Evolutionary conservation across 1,140 invertebrate species (phyloP), one percentile per base, ranked within the genome.

Genomic region (Drosophila micromelanica): DNA sequence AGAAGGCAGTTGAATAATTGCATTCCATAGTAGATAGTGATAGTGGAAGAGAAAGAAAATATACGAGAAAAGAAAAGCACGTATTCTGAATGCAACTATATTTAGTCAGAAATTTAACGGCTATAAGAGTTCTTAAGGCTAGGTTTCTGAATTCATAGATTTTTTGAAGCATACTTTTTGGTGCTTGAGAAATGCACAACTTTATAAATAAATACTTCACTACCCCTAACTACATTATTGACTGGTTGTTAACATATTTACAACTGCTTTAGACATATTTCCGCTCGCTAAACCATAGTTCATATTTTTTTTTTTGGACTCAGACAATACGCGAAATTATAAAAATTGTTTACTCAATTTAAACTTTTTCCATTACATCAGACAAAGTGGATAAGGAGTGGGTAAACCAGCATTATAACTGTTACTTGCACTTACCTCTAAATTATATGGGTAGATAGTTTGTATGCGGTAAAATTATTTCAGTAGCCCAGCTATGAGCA

Each of bases 1-100:
- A 62, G 62, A 45, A 72, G 72, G 65, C 72, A 86, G 61, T 77
- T 85, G 82, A 85, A 86, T 85, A 85, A 85, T 85, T 81, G 82
- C 81, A 81, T 87, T 85, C 65, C 76, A 62, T 49, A 56, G 60
- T 59, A 55, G 60, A 60, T 65, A 60, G 32, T 40, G 20, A 11
- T 63, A 30, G 40, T 12, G 5, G 9, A 43, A 27, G 23, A 20
- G 48, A 32, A n/a, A 11, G 17, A 20, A 38, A 35, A 20, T 17
- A 20, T 2, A 5, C 15, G 9, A 17, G 3, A 51, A 9, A 32
- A 40, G n/a, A 48, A 6, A 9, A 30, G 23, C 3, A 20, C 15
- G 17, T 20, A 49, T 49, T 7, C 23, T 2, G 12, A 49, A 45
- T 45, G 17, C 43, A 45, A 45, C 32, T 35, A 8, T 35, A 35